Evolutionary conservation across 2,888 invertebrate species (phyloP), one percentile per base, ranked within the genome.

Genomic region (Leptopilina syphax): DNA sequence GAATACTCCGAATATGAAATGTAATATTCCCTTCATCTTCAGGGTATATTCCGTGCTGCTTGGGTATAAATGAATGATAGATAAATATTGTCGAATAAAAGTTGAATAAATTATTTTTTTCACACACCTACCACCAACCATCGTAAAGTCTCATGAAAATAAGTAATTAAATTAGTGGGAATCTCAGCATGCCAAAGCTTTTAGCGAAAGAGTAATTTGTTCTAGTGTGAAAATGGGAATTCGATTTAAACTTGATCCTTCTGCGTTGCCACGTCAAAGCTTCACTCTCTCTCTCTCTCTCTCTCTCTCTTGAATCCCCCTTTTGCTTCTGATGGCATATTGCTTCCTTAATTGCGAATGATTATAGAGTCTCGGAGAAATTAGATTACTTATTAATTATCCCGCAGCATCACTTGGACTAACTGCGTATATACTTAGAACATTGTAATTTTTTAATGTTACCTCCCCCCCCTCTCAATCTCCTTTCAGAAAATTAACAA

Each of bases 361-460:
- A 70, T 70, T 54, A 27, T 50, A 70, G 70, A 70, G 70, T 70
- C 50, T 54, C 50, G 54, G 47, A 27, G 54, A 70, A 70, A 70
- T 70, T 70, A 70, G 70, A 70, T 70, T 70, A 70, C 50, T 70
- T 70, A 70, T 54, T 70, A 70, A 70, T 70, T 70, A 54, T 70
- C 70, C 27, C 27, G 12, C 12, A 24, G n/a, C 70, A 27, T 54
- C 12, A 54, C 70, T 54, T 27, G 12, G 50, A 50, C 70, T 50
- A 50, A 27, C 47, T 68, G 47, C 18, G 8, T 44, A 18, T 68
- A 65, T 41, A 65, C 41, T 68, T 44, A 6, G 63, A 24, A 18
- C 24, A 63, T 18, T 63, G 18, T 24, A 63, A 63, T 63, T 63
- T 44, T 63, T 63, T 63, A 24, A 18, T 63, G 24, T 24, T 10